Evolutionary conservation across 2,888 invertebrate species (phyloP), one percentile per base, ranked within the genome.

Genomic region (Dolichopus griseipennis): DNA sequence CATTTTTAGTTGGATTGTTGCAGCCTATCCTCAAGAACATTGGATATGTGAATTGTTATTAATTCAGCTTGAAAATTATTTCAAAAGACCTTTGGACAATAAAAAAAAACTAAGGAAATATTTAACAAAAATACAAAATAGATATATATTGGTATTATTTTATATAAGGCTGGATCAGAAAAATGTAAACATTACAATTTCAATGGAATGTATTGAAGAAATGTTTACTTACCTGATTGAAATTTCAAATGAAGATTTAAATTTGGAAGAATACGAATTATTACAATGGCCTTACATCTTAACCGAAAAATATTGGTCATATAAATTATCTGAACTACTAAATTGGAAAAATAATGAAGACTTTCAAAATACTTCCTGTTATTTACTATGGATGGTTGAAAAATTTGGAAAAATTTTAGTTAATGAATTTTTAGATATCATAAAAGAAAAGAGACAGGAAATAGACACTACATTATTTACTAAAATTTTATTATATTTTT

Each of bases 41-140:
- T 61, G 61, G 61, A 61, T 61, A 20, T 9, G 18, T 61, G 61
- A 61, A 61, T 61, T 61, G n/a, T 8, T 61, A n/a, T 61, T 61
- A 18, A 5, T n/a, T 2, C 2, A 61, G n/a, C 2, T 61, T n/a
- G 20, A 61, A 61, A 9, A 10, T 61, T 61, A 61, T 61, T 61
- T 61, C 8, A 61, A 61, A 61, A 61, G 8, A 5, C 8, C 15
- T 4, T 41, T 61, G 4, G n/a, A 10, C 8, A 5, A 20, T 8
- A 61, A 61, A 61, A 2, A 2, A 61, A 2, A 61, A n/a, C n/a
- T 15, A 9, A 61, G 61, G 21, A 21, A 61, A 1, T 20, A 10
- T 21, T 61, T 61, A 61, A 20, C 9, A 8, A n/a, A n/a, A 61
- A 61, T 61, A 15, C 3, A 61, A 61, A 61, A 61, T 10, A 61